These are phyloP conservation scores for Formica selysi DNA, from an alignment of 1,140 invertebrate species.

Conservation along the genomic window DNA sequence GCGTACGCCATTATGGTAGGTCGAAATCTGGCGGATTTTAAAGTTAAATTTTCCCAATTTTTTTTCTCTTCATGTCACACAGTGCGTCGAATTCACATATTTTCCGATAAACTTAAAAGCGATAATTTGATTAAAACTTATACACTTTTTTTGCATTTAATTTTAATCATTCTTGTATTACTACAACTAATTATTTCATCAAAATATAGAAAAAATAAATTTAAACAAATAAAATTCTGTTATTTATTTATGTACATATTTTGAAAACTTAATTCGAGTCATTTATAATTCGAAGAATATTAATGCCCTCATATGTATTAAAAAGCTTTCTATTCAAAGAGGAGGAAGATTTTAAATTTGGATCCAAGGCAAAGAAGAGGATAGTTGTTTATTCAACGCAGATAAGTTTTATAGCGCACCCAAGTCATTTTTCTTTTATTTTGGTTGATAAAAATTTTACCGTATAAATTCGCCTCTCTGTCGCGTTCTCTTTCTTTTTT, in stretches of 20 bases:
- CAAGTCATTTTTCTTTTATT: slow-evolving; percentile 20
- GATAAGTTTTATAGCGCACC: slow-evolving; percentile 23
- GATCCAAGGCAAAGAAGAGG: not conserved
- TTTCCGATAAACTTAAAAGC: not conserved
- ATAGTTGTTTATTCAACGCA: not conserved
- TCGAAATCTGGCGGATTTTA: not conserved
- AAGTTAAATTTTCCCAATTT: not conserved
- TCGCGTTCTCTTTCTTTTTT: not conserved
- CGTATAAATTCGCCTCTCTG: slow-evolving; percentile 18
- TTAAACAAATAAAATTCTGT: not conserved
- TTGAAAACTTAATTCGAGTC: not conserved
- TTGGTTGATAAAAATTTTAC: not conserved
- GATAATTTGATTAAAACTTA: not conserved
- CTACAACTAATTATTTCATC: not conserved
- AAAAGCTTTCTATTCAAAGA: not conserved
- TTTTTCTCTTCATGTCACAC: not conserved
- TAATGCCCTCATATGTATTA: not conserved
- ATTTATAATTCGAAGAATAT: not conserved
- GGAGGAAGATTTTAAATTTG: not conserved
- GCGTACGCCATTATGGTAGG: not conserved
- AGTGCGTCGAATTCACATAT: not conserved
- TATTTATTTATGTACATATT: not conserved
- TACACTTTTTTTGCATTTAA: not conserved
- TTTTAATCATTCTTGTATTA: not conserved
- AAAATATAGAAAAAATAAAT: not conserved